Evolutionary conservation across 2,113 vertebrate species (phyloP), one percentile per base, ranked within the genome.

Genomic region (Perca schrenkii): DNA sequence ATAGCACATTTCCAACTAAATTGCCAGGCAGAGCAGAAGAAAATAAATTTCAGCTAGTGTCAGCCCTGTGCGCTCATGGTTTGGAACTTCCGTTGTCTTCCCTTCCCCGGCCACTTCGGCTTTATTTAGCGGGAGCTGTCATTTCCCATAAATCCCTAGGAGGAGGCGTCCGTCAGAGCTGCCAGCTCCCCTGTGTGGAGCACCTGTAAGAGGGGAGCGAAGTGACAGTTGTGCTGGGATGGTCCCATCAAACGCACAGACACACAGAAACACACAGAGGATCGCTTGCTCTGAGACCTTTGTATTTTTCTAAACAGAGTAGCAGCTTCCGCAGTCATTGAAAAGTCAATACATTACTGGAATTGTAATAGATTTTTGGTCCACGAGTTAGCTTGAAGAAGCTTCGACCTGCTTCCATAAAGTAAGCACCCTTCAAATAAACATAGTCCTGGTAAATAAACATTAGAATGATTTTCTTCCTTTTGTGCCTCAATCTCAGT

Each of bases 91-190:
- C 69, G 84, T 86, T 61, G 86, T 86, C 85, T 89, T 68, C 83
- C 87, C 75, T 57, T 64, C 71, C 77, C 58, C n/a, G 67, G 62
- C 80, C 67, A 70, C 88, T 86, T 66, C 60, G 49, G 82, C 85
- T 92, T 92, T 89, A 92, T 93, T 92, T 91, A 86, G 90, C 84
- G 66, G 78, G 74, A 87, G 71, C 89, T 92, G 93, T 93, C 92
- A 92, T 92, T 86, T 88, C 90, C 85, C 91, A 93, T 93, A 90
- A 94, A 88, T 92, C 93, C 91, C 83, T 77, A 6, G 80, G 91
- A 91, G 90, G 88, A 90, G 86, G 86, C 89, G 75, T 91, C 89
- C 89, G 91, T 93, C 92, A 91, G 88, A 85, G 82, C 91, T 92
- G 93, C 91, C 93, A 92, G 83, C 78, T 86, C 85, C 89, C 86